These are phyloP conservation scores for Cromileptes altivelis DNA, from an alignment of 2,113 vertebrate genomes.

Conservation along the genomic window DNA sequence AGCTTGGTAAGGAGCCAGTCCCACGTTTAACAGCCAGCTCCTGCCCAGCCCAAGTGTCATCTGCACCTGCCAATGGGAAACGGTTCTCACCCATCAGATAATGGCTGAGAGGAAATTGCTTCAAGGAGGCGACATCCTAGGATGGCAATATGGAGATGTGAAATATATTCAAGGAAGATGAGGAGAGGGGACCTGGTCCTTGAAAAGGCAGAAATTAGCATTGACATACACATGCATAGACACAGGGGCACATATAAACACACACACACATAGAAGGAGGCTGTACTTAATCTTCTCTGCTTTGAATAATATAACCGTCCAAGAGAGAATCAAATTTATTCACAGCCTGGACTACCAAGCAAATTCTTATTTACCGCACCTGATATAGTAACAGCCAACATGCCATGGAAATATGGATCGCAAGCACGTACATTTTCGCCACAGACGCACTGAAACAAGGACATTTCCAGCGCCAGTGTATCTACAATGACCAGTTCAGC, in stretches of 20 bases:
- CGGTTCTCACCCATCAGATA: conserved; percentile 81
- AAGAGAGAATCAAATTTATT: conserved; percentile 72
- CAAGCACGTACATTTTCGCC: conserved; percentile 27
- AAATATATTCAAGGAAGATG: conserved; percentile 71
- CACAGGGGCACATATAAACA: conserved; percentile 4
- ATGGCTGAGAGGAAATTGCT: conserved; percentile 82
- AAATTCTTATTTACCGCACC: conserved; percentile 70
- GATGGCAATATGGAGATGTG: conserved; percentile 78
- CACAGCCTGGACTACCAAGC: conserved; percentile 56
- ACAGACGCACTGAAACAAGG: conserved; percentile 50
- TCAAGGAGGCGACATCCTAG: conserved; percentile 78
- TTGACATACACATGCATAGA: conserved; percentile 42
- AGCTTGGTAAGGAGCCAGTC: conserved; percentile 73
- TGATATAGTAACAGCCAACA: conserved; percentile 68
- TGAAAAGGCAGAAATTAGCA: conserved; percentile 79
- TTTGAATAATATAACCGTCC: conserved; percentile 74
- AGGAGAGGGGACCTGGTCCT: conserved; percentile 66
- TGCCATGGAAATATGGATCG: conserved; percentile 48
- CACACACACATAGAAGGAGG: conserved; percentile 40
- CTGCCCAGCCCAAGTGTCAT: conserved; percentile 75
- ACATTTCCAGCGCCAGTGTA: conserved; percentile 25
- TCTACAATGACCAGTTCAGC: conserved; percentile 52
- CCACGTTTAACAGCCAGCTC: conserved; percentile 75
- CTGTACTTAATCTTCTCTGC: conserved; percentile 70
- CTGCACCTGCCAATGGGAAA: conserved; percentile 77